Conservation (phyloP, 2,113 vertebrate genomes). For the Crocuta crocuta region DNA sequence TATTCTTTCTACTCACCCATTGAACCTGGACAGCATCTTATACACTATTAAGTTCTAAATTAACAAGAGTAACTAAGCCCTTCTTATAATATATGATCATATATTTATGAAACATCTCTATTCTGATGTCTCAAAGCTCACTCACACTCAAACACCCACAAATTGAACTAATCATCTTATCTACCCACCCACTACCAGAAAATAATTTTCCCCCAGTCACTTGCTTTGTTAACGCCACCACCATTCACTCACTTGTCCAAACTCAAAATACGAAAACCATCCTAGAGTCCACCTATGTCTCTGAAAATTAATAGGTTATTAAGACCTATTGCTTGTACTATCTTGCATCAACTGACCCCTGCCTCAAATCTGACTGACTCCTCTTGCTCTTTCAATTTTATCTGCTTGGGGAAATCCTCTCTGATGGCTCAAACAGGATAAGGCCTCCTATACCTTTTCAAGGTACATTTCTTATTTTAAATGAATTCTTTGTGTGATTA, state of each 20-base stretch:
- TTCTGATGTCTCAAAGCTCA: not conserved
- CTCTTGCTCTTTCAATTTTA: not conserved
- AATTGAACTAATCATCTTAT: not conserved
- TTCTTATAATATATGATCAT: not conserved
- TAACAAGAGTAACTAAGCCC: not conserved
- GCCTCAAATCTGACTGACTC: not conserved
- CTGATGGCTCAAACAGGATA: not conserved
- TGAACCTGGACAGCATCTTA: not conserved
- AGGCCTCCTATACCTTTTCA: accelerated
- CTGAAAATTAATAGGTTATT: not conserved
- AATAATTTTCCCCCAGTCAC: not conserved
- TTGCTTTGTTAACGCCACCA: not conserved
- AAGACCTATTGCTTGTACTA: not conserved
- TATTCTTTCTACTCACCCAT: not conserved
- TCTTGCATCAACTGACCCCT: not conserved
- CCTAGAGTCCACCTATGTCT: not conserved
- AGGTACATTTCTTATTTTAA: not conserved
- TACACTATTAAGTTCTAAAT: not conserved
- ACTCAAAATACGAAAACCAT: not conserved
- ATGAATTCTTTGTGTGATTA: not conserved
- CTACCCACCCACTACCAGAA: not conserved
- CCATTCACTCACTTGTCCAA: not conserved
- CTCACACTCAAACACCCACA: not conserved
- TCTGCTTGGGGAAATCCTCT: not conserved
- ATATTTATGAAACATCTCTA: not conserved